These are phyloP conservation scores for Nipponia nippon DNA, from an alignment of 2,113 vertebrate genomes.

Conservation along the genomic window DNA sequence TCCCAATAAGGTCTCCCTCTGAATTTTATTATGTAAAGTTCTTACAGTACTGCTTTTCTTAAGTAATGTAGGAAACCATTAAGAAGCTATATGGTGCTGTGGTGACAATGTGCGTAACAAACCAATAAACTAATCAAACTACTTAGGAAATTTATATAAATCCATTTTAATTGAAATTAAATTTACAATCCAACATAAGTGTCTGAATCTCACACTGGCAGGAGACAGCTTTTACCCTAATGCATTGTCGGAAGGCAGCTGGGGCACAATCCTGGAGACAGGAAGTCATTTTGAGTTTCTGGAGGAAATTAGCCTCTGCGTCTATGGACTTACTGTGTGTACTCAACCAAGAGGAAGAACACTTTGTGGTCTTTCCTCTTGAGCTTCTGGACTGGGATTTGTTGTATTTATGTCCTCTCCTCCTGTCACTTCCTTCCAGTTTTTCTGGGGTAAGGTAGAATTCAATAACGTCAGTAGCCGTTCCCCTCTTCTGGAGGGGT, in stretches of 20 bases:
- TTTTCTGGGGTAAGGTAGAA: background rate
- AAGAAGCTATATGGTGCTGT: background rate
- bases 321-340: background rate
- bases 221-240: background rate
- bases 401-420: background rate
- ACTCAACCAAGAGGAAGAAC: background rate
- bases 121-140: background rate
- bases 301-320: background rate
- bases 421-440: background rate
- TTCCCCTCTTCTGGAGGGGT: background rate
- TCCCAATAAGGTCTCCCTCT: background rate
- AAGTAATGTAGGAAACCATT: background rate
- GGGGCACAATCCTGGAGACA: background rate
- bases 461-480: background rate
- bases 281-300: background rate
- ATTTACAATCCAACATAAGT: background rate
- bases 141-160: background rate
- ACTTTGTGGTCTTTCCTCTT: background rate
- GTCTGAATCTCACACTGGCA: background rate
- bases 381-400: background rate
- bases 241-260: background rate
- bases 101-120: background rate
- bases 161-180: background rate
- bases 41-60: background rate
- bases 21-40: background rate